Conservation (phyloP, 1,140 invertebrate genomes). For the Lasioglossum baleicum region DNA sequence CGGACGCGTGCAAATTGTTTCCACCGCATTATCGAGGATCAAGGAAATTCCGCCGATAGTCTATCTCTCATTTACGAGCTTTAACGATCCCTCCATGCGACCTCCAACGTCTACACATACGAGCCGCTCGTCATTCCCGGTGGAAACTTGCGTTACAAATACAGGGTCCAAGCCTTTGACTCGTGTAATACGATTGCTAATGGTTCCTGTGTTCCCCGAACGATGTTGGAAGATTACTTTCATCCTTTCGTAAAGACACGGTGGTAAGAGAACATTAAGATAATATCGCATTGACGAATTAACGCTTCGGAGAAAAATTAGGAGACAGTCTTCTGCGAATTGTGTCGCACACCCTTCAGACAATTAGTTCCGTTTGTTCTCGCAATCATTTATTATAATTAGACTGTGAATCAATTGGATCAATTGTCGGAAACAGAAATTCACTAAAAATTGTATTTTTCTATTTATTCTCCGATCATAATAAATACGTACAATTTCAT, state of each 20-base stretch:
- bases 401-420: no score
- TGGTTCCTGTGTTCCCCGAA: neutral
- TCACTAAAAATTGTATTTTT: no score
- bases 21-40: conserved; percentile 64
- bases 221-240: conserved; percentile 8
- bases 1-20: conserved; percentile 64
- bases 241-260: neutral
- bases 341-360: no score
- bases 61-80: conserved; percentile 65
- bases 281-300: no score
- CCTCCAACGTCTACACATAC: conserved; percentile 41
- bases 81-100: conserved; percentile 56
- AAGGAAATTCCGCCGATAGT: conserved; percentile 66
- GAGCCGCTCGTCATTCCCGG: conserved; percentile 35
- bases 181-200: conserved; percentile 17
- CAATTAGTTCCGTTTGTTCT: no score
- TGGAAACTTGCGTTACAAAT: conserved; percentile 40
- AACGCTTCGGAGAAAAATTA: no score
- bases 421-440: no score
- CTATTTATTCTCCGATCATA: no score
- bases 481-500: no score
- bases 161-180: conserved; percentile 21
- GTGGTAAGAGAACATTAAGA: neutral
- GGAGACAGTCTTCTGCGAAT: no score
- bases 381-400: no score